Evolutionary conservation across 2,113 vertebrate genomes (phyloP).

Genomic region (Thryonomys swinderianus): DNA sequence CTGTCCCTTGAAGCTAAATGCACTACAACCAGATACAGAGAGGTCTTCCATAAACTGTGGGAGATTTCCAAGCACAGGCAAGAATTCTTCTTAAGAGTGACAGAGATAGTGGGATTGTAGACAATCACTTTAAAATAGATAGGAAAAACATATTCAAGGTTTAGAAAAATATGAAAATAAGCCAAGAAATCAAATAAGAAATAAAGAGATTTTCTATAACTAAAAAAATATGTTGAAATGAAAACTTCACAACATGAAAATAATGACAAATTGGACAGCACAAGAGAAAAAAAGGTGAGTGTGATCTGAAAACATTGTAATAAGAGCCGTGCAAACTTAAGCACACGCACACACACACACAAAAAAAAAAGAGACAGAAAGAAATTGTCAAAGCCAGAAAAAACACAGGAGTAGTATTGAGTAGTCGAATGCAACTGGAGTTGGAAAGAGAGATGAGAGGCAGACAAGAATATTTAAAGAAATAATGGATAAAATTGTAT

Average conservation of each 20-base stretch:
- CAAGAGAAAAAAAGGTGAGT: neutral
- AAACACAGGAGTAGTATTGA: neutral
- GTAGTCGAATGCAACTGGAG: neutral
- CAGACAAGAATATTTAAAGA: constrained; percentile 3
- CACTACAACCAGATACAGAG: neutral
- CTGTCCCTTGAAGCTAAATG: neutral
- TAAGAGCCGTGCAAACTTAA: neutral
- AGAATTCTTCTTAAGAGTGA: neutral
- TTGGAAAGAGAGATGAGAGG: neutral
- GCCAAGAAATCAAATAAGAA: neutral
- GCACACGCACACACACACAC: too few relatives aligned
- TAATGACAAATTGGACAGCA: constrained; percentile 26
- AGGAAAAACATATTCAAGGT: neutral
- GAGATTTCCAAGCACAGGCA: neutral
- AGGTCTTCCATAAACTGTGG: neutral
- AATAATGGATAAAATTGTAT: neutral
- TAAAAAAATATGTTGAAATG: neutral
- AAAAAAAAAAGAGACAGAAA: neutral
- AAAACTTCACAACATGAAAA: neutral
- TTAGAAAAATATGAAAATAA: constrained; percentile 23
- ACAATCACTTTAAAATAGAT: neutral
- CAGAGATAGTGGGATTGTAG: neutral
- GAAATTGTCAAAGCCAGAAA: neutral
- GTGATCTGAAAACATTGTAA: constrained; percentile 3
- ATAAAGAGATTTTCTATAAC: neutral